Percentiles rank a stretch among this genome's conserved stretches.
Evolutionary conservation across 1,140 invertebrate species (phyloP).

Genomic region (Zaprionus ghesquierei): DNA sequence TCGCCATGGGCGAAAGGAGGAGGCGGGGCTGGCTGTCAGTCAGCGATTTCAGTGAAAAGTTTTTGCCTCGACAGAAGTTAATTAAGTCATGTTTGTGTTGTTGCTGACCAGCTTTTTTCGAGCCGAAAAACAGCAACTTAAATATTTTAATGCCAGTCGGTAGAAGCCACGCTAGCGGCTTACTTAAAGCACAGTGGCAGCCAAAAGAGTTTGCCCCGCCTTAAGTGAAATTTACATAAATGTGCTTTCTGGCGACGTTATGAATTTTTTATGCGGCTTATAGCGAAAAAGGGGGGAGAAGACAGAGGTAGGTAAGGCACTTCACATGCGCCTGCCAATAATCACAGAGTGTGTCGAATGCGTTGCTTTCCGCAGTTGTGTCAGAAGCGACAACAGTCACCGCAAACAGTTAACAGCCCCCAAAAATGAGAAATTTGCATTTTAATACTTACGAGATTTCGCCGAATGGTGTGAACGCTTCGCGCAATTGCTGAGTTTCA

Average conservation of each 20-base stretch:
- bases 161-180: conserved; percentile 13
- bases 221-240: conserved; percentile 78
- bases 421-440: conserved; percentile 73
- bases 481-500: conserved; percentile 97
- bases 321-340: conserved; percentile 62
- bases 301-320: not conserved
- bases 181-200: conserved; percentile 42
- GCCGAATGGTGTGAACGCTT: conserved; percentile 98
- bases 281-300: not conserved
- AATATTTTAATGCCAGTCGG: conserved; percentile 61
- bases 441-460: conserved; percentile 93
- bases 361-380: not conserved
- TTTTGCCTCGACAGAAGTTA: conserved; percentile 75
- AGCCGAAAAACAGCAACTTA: conserved; percentile 69
- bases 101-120: conserved; percentile 60
- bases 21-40: conserved; percentile 47
- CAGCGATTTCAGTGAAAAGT: conserved; percentile 60
- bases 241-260: conserved; percentile 58
- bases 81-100: conserved; percentile 72
- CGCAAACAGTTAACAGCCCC: conserved; percentile 46
- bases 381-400: not conserved
- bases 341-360: conserved; percentile 47
- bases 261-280: conserved; percentile 72
- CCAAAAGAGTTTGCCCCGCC: conserved; percentile 58
- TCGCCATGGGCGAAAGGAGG: conserved; percentile 44